A percentile compares a stretch with the other conserved stretches of the same genome.
These are phyloP conservation scores for Andrena camellia DNA, from an alignment of 2,888 invertebrate genomes.

Conservation along the genomic window DNA sequence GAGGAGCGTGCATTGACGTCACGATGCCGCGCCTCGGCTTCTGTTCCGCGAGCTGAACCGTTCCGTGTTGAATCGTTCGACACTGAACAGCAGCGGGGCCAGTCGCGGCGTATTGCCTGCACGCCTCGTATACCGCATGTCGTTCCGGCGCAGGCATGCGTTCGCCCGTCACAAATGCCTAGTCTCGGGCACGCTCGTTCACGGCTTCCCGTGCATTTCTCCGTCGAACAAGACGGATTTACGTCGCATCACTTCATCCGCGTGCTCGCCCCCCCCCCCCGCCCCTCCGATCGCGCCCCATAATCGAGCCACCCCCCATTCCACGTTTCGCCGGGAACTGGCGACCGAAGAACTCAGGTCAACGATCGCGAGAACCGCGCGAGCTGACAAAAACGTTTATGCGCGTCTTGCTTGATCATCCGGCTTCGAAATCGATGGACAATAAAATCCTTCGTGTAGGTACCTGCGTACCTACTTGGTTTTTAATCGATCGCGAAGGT, in stretches of 20 bases:
- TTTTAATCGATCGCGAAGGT: too few species aligned
- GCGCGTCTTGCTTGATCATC: neutral
- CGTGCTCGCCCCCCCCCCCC: neutral
- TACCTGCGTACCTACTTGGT: too few species aligned
- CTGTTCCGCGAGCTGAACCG: slow-evolving; percentile 40
- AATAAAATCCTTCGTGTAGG: neutral
- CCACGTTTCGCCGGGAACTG: neutral
- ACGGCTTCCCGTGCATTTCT: slow-evolving; percentile 22
- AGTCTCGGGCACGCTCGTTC: slow-evolving; percentile 20
- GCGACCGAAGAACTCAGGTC: neutral
- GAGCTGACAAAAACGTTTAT: neutral
- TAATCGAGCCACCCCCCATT: neutral
- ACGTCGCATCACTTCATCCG: slow-evolving; percentile 12
- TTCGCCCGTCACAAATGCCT: slow-evolving; percentile 41
- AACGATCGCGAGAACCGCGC: neutral
- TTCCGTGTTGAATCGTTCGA: slow-evolving; percentile 54
- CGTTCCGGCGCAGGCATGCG: slow-evolving; percentile 35
- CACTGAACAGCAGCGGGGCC: slow-evolving; percentile 28
- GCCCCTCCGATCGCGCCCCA: neutral
- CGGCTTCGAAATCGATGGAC: neutral
- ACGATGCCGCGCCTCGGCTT: slow-evolving; percentile 54
- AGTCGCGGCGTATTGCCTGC: slow-evolving; percentile 35
- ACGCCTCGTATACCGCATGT: slow-evolving; percentile 56
- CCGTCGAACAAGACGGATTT: slow-evolving; percentile 28
- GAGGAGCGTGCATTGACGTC: slow-evolving; percentile 72